Evolutionary conservation across 1,140 invertebrate species (phyloP), one percentile per base, ranked within the genome.

Genomic region (Physella acuta): DNA sequence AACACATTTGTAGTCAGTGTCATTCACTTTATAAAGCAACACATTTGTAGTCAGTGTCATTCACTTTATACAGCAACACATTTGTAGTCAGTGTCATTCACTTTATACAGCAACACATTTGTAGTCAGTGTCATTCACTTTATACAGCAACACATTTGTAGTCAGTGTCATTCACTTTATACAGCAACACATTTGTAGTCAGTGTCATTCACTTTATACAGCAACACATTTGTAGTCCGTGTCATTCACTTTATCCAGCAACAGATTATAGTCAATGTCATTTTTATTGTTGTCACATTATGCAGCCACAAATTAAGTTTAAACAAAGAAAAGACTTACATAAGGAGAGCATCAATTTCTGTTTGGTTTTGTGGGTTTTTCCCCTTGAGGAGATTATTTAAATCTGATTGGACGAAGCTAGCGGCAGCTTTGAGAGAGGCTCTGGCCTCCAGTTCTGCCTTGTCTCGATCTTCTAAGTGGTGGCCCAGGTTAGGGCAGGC

Each of bases 381-480:
- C 20, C 70, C 75, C 1, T 73, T 44, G 20, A 82, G 28, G 62
- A 60, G 67, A 36, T 73, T 71, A 31, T 55, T 70, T 0, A 82
- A 26, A 31, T 78, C 73, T 52, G 30, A 67, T 58, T 79, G 78
- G 8, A 82, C 67, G 3, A 75, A 58, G 8, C 73, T 70, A 3
- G 81, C 55, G 11, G 81, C 79, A 39, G 77, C 73, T 33, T 36
- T 66, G 4, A 81, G 68, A 70, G 70, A 71, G 3, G 71, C 70
- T 44, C 76, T 56, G 56, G 75, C 67, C 11, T 74, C 70, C 52
- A 74, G 68, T n/a, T 76, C 75, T 39, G 79, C 78, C 24, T 71
- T 73, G 11, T 81, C 81, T 44, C 72, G 71, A 20, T 82, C 79
- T 60, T 82, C 80, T n/a, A 66, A 65, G 56, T 72, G 72, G 0